Base-by-base conservation (phyloP, 37 sponge, comb jelly and placozoan species). In the Lycopodina hypogea region DNA sequence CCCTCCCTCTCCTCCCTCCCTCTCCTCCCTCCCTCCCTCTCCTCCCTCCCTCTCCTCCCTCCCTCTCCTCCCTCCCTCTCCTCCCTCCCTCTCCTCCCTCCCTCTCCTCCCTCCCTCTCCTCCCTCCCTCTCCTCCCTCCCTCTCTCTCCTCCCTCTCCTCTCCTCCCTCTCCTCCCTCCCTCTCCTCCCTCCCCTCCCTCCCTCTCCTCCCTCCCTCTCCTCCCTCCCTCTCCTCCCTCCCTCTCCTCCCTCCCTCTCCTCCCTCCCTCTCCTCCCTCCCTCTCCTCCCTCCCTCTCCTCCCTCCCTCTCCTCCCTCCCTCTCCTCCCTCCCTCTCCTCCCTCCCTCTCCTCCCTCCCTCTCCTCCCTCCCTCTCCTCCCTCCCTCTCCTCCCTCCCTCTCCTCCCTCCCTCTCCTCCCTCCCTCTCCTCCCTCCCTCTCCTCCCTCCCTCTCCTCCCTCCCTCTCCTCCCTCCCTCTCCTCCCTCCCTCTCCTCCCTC, bases 141-240 rank as follows among this genome's bases (percentile, higher is more conserved):
- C 12, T 6, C 12, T 18, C 60, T 28, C 66, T 42, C 50, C 23
- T 12, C 65, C 11, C 48, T 82, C 50, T 35, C 3, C 52, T 56
- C 37, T 52, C 48, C 48, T 33, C 65, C 65, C 65, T 28, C 34
- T 33, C 65, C 65, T 65, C 65, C 65, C 65, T 30, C 71, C 26
- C 92, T 96, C 50, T 96, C 81, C 66, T 89, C 95, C 42, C 65
- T 33, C 18, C 32, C 65, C 32, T 65, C 65, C 32, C 32, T 30
- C 65, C 18, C 65, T 3, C 4, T 3, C 4, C 32, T 33, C 65
- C 32, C 65, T 11, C 34, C 32, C 65, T 28, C 65, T 30, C 32
- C 32, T 30, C 32, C 65, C 32, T 3, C 65, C 32, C 65, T 3
- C 4, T 65, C 32, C 65, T 11, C 65, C 26, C 65, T 30, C 65